Conservation (phyloP, 2,113 vertebrate genomes). For the Poeciliopsis occidentalis region DNA sequence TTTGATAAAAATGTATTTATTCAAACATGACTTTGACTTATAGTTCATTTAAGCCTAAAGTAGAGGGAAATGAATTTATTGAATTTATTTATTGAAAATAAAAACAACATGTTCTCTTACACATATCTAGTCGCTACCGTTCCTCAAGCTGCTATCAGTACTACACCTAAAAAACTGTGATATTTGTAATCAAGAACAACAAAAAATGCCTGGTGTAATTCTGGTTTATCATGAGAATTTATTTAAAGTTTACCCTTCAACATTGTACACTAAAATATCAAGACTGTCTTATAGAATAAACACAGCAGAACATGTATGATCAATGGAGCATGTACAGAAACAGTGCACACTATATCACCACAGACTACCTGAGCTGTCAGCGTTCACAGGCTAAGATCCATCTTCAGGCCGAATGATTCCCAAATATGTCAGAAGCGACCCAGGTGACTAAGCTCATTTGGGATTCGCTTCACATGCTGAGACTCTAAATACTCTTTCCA, state of each 20-base stretch:
- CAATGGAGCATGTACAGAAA: not conserved
- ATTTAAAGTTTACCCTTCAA: not conserved
- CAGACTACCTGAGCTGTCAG: slow-evolving; percentile 22
- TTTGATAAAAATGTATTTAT: too few relatives aligned
- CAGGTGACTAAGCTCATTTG: slow-evolving; percentile 50
- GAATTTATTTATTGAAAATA: not conserved
- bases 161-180: slow-evolving; percentile 2
- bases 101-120: not conserved
- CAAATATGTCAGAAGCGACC: slow-evolving; percentile 38
- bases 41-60: too few relatives aligned
- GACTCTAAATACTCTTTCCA: slow-evolving; percentile 57
- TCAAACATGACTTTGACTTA: too few relatives aligned
- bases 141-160: not conserved
- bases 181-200: slow-evolving; percentile 9
- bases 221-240: slow-evolving; percentile 1
- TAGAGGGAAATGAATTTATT: too few relatives aligned
- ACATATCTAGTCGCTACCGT: slow-evolving; percentile 20
- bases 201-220: not conserved
- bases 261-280: slow-evolving; percentile 8
- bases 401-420: slow-evolving; percentile 50
- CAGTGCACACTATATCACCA: not conserved
- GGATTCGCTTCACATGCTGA: slow-evolving; percentile 54
- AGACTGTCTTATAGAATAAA: slow-evolving; percentile 32
- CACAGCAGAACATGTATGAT: slow-evolving; percentile 19
- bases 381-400: slow-evolving; percentile 38